phyloP scores from a whole-genome alignment of 2,113 vertebrate species.

The Xenopus tropicalis region UCB_Xtro_10.0 CM004448.2:53221001-53221500 shows the following conservation, averaged over 20 bases:
- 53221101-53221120: constrained; percentile 4
- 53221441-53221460: constrained; percentile 21
- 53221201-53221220: constrained; percentile 39
- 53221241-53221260: constrained; percentile 36
- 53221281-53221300: constrained; percentile 41
- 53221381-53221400: constrained; percentile 6
- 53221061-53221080: not conserved
- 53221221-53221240: constrained; percentile 28
- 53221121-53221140: not conserved
- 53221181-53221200: constrained; percentile 31
- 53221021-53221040: not conserved
- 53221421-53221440: constrained; percentile 1
- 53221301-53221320: constrained; percentile 34
- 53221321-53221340: constrained; percentile 19
- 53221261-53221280: constrained; percentile 27
- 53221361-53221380: constrained; percentile 16
- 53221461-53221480: constrained; percentile 13
- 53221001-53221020: not conserved
- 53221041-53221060: not conserved
- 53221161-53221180: not conserved
- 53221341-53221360: constrained; percentile 5
- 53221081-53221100: not conserved
- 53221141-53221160: constrained; percentile 15
- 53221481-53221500: not conserved
- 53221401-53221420: constrained; percentile 14